Percentiles rank a stretch among this genome's conserved stretches.
These are phyloP conservation scores for Pavo muticus DNA, from an alignment of 2,113 vertebrate genomes.

Conservation along the genomic window DNA sequence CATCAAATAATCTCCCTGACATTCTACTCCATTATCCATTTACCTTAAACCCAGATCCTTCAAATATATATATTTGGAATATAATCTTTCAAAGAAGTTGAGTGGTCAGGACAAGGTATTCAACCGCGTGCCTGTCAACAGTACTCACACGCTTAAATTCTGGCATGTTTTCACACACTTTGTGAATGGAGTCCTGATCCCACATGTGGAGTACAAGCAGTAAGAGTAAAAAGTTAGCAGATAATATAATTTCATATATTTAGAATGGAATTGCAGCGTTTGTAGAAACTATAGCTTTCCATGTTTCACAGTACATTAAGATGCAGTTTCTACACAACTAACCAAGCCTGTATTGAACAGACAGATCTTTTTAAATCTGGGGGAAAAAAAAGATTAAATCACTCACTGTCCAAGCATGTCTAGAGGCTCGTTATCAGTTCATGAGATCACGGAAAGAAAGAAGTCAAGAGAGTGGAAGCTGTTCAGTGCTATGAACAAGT, in stretches of 20 bases:
- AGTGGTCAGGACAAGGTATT: not conserved
- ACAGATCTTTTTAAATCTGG: not conserved
- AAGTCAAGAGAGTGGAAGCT: not conserved
- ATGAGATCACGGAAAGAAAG: not conserved
- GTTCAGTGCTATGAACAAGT: not conserved
- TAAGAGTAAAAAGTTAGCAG: not conserved
- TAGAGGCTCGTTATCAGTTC: not conserved
- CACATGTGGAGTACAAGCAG: not conserved
- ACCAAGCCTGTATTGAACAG: not conserved
- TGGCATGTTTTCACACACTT: not conserved
- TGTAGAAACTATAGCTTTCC: not conserved
- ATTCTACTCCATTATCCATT: not conserved
- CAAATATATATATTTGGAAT: not conserved
- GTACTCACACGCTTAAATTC: not conserved
- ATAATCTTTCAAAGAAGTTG: not conserved
- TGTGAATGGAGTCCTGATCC: not conserved
- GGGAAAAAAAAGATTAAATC: not conserved
- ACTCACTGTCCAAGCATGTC: not conserved
- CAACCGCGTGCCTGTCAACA: not conserved
- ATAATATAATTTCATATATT: not conserved
- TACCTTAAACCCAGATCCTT: not conserved
- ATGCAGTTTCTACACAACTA: not conserved
- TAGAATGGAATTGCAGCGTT: not conserved
- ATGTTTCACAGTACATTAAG: not conserved
- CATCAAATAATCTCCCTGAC: not conserved